These are phyloP conservation scores for Loriculus beryllinus DNA, from an alignment of 2,797 vertebrate species.

Conservation along the genomic window DNA sequence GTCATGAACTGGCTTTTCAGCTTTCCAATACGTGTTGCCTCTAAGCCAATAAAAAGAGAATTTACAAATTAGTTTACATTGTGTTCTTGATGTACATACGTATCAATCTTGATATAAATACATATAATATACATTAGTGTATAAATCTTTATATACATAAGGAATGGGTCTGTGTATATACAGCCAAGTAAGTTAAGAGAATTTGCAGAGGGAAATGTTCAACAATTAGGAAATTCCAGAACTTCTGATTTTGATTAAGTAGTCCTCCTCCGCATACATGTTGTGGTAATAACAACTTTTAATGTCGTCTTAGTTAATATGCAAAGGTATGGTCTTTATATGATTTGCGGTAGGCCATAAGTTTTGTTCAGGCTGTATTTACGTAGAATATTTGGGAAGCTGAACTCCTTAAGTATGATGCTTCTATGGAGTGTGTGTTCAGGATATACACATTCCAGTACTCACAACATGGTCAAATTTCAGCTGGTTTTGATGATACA, in stretches of 20 bases:
- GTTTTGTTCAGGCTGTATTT: background rate
- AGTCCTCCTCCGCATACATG: background rate
- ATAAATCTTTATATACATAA: background rate
- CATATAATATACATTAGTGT: background rate
- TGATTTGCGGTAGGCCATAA: rapidly evolving
- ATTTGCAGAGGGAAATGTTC: background rate
- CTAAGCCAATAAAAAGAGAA: slow-evolving; percentile 12
- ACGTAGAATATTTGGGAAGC: background rate
- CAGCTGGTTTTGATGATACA: background rate
- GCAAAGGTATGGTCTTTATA: background rate
- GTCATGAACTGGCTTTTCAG: too few relatives aligned
- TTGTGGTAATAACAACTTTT: background rate
- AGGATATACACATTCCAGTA: background rate
- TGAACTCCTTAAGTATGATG: background rate
- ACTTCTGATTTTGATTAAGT: background rate
- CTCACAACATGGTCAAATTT: background rate
- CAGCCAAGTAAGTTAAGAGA: background rate
- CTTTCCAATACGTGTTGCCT: background rate
- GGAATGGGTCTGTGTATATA: background rate
- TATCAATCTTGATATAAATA: background rate
- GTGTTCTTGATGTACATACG: background rate
- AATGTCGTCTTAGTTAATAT: background rate
- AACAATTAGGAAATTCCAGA: background rate
- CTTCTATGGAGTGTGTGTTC: background rate
- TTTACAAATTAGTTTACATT: background rate